Evolutionary conservation across 1,140 invertebrate genomes (phyloP).

Genomic region (Aphelenchoides fujianensis): DNA sequence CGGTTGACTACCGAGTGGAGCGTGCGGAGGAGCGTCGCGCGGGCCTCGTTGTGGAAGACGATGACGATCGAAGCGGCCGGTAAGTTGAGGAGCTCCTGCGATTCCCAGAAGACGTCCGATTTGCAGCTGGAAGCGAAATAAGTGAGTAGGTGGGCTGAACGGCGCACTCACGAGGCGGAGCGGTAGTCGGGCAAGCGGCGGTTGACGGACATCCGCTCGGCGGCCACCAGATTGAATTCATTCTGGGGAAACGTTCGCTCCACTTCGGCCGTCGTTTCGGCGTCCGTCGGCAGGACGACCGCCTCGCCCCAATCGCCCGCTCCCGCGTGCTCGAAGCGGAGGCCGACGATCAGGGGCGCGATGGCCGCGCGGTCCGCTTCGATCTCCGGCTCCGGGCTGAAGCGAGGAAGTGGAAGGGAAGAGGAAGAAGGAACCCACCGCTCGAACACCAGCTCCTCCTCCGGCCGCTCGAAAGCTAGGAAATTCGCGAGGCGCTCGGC

Average conservation of each 20-base stretch:
- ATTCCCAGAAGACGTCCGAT: background rate
- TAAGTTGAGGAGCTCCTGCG: constrained; percentile 56
- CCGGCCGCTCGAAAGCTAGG: too few species aligned
- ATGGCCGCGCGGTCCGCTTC: background rate
- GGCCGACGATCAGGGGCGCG: background rate
- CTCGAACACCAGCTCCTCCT: too few species aligned
- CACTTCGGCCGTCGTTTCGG: constrained; percentile 4
- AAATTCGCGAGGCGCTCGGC: too few species aligned
- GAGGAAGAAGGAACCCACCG: too few species aligned
- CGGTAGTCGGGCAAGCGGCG: constrained; percentile 2
- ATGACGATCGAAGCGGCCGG: constrained; percentile 76
- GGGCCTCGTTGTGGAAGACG: constrained; percentile 85
- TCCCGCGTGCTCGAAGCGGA: constrained; percentile 7
- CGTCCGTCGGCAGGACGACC: background rate
- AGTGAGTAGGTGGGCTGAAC: background rate
- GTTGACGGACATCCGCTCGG: constrained; percentile 13
- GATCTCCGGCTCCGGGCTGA: background rate
- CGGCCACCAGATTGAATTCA: constrained; percentile 22
- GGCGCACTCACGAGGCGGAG: background rate
- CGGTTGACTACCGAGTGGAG: constrained; percentile 78
- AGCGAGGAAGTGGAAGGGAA: too few species aligned
- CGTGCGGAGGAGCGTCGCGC: constrained; percentile 79
- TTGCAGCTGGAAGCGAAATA: background rate
- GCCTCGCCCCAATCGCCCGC: constrained; percentile 8
- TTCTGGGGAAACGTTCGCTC: constrained; percentile 19